Conservation (phyloP, 2,113 vertebrate genomes). For the Gorsachius goisagi region DNA sequence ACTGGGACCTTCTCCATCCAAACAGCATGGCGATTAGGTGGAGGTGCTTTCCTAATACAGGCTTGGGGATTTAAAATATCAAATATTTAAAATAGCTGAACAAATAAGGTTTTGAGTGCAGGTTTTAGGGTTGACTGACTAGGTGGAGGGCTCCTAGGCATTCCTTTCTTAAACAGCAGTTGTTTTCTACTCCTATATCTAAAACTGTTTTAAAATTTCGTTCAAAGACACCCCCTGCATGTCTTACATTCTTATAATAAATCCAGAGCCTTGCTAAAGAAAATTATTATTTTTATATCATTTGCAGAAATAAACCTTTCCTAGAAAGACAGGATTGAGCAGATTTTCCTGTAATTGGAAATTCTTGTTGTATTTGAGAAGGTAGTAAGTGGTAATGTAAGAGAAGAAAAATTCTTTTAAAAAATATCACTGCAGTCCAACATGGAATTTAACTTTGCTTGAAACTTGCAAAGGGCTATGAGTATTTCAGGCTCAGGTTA, state of each 20-base stretch:
- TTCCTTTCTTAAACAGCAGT: neutral
- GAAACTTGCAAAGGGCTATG: neutral
- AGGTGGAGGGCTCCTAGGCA: neutral
- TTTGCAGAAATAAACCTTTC: neutral
- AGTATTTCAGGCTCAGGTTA: neutral
- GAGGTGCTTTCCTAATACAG: neutral
- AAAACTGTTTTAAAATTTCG: neutral
- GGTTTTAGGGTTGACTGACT: rapidly evolving
- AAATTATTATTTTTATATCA: neutral
- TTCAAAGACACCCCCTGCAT: neutral
- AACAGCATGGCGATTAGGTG: neutral
- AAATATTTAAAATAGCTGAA: neutral
- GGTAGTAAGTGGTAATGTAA: neutral
- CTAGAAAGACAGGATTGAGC: neutral
- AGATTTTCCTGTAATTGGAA: neutral
- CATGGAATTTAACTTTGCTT: neutral
- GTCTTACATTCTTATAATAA: neutral
- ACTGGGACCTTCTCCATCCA: neutral
- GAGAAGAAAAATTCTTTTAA: neutral
- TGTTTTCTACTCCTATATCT: neutral
- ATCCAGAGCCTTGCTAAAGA: neutral
- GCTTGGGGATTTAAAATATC: neutral
- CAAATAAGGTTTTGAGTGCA: neutral
- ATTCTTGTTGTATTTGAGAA: neutral
- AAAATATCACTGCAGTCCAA: neutral